Evolutionary conservation across 2,797 vertebrate genomes (phyloP), one percentile per base, ranked within the genome.

Genomic region (Hypotaenidia okinawae): DNA sequence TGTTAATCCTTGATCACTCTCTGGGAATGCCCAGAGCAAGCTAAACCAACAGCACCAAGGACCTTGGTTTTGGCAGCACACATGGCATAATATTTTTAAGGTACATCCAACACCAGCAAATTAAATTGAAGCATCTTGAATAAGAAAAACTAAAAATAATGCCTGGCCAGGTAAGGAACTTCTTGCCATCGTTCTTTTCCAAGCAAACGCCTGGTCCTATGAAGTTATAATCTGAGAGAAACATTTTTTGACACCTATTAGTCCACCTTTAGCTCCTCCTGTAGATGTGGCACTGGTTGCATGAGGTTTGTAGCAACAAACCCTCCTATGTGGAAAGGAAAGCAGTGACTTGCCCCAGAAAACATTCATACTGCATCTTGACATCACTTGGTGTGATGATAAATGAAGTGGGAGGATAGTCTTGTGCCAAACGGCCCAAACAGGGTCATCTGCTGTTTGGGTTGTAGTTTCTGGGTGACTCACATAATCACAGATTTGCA

Each of bases 281-380:
- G 6, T 16, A 11, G 59, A 19, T 0, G 0, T 1, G 1, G 10
- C 0, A 3, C 47, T 3, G 2, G 25, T 43, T 51, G 51, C 41
- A 7, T 0, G 0, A 27, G 41, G 13, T 75, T 59, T 39, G 35
- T 11, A n/a, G 35, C 57, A 35, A 8, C 45, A 78, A 82, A 52
- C 23, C 43, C 32, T 37, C 37, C 41, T 15, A 5, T 33, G 58
- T 41, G 39, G 47, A 43, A 57, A 16, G 39, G 43, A 43, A 43
- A 18, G 17, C 0, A 5, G 17, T 1, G 1, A 3, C 27, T 67
- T 72, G 23, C 37, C 37, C 37, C 51, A 49, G 45, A 51, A 79
- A 64, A 45, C 10, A 2, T 51, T 37, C 39, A 7, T 6, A n/a
- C 13, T 14, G 13, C 1, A 0, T 35, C 37, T 86, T 45, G 58